Conservation (phyloP, 2,888 invertebrate species). For the Tholera decimalis region DNA sequence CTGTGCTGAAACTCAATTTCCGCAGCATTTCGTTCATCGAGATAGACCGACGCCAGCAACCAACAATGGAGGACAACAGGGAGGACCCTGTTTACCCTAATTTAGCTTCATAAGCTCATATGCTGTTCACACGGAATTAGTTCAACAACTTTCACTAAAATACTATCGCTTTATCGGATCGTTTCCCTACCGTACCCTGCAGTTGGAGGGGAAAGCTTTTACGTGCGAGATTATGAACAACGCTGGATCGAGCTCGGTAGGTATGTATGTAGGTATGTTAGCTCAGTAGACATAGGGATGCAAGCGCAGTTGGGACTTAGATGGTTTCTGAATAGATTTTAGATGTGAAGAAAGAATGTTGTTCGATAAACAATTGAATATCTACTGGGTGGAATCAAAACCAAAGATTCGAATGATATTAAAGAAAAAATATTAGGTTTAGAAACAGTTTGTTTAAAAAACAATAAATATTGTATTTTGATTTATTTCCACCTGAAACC, state of each 20-base stretch:
- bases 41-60: not conserved
- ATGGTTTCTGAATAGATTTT: not conserved
- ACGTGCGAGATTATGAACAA: not conserved
- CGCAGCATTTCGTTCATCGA: not conserved
- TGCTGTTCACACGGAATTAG: not conserved
- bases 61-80: not conserved
- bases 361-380: not conserved
- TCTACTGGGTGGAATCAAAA: not conserved
- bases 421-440: too few species aligned
- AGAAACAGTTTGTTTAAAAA: too few species aligned
- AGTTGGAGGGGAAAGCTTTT: not conserved
- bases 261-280: not conserved
- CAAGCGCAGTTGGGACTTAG: not conserved
- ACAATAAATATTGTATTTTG: too few species aligned
- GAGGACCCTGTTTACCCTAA: not conserved
- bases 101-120: slow-evolving; percentile 5
- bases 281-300: not conserved
- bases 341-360: not conserved
- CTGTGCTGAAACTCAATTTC: slow-evolving; percentile 7
- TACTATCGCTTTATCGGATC: slow-evolving; percentile 23
- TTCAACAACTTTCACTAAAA: slow-evolving; percentile 17
- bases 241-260: not conserved
- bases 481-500: too few species aligned
- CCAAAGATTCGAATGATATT: not conserved
- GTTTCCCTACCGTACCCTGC: not conserved